A percentile compares a stretch with the other conserved stretches of the same genome.
These are phyloP conservation scores for Eulimnadia texana DNA, from an alignment of 1,140 invertebrate species.

Conservation along the genomic window DNA sequence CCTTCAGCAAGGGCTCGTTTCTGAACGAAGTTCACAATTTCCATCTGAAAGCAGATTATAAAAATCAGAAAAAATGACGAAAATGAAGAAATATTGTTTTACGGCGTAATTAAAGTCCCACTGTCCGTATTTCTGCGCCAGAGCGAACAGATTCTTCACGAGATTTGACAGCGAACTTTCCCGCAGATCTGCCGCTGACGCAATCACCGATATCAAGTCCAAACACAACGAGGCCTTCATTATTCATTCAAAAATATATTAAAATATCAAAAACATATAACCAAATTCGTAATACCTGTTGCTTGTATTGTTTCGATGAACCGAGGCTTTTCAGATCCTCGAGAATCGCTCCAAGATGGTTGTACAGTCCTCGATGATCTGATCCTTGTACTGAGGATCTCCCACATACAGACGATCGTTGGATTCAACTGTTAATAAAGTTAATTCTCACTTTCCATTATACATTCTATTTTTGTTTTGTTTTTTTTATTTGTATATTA, in stretches of 20 bases:
- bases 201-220: constrained; percentile 36
- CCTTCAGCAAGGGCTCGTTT: no score
- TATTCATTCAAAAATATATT: constrained; percentile 13
- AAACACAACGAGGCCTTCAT: constrained; percentile 44
- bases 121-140: constrained; percentile 45
- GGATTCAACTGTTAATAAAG: constrained; percentile 57
- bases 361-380: constrained; percentile 61
- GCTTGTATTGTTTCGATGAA: constrained; percentile 23
- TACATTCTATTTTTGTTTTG: no score
- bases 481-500: no score
- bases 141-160: constrained; percentile 59
- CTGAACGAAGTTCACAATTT: neutral
- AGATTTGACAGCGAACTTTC: constrained; percentile 42
- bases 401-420: constrained; percentile 86
- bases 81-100: constrained; percentile 19
- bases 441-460: neutral
- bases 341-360: constrained; percentile 62
- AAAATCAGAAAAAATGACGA: neutral
- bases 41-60: neutral
- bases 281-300: constrained; percentile 22
- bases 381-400: constrained; percentile 66
- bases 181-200: constrained; percentile 4
- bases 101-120: constrained; percentile 36
- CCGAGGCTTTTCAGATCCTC: constrained; percentile 40
- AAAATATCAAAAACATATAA: constrained; percentile 1